Evolutionary conservation across 1,140 invertebrate species (phyloP).

Genomic region (Babylonia areolata): DNA sequence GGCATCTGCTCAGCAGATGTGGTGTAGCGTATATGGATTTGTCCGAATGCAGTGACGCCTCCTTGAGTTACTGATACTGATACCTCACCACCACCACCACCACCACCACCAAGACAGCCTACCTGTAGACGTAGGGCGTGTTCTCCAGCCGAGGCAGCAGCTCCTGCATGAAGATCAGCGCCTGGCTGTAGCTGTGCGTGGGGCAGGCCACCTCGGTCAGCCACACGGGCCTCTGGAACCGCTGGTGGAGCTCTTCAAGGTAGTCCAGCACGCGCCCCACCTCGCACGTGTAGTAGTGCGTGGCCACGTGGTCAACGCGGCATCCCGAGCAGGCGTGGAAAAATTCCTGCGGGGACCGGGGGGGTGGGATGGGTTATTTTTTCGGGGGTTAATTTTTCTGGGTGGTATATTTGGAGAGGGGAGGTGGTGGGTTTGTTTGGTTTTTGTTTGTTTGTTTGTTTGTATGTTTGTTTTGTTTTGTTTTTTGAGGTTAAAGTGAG

Average conservation of each 20-base stretch:
- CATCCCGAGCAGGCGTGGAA: slow-evolving; percentile 31
- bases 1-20: no score
- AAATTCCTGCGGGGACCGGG: slow-evolving; percentile 13
- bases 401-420: no score
- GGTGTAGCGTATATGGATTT: no score
- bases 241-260: slow-evolving; percentile 3
- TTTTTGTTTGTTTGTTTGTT: slow-evolving; percentile 23
- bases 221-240: slow-evolving; percentile 33
- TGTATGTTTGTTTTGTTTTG: background rate
- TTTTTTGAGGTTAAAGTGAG: background rate
- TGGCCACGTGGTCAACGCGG: slow-evolving; percentile 26
- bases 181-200: slow-evolving; percentile 16
- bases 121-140: slow-evolving; percentile 9
- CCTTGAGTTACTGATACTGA: no score
- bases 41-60: no score
- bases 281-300: slow-evolving; percentile 32
- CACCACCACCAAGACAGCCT: background rate
- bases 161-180: slow-evolving; percentile 28
- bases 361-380: no score
- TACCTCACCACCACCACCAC: no score
- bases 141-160: slow-evolving; percentile 27
- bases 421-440: background rate
- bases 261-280: slow-evolving; percentile 28
- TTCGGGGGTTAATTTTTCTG: no score
- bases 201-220: slow-evolving; percentile 42